phyloP scores from a whole-genome alignment of 2,113 vertebrate genomes.

The Leucoraja erinaceus region DNA sequence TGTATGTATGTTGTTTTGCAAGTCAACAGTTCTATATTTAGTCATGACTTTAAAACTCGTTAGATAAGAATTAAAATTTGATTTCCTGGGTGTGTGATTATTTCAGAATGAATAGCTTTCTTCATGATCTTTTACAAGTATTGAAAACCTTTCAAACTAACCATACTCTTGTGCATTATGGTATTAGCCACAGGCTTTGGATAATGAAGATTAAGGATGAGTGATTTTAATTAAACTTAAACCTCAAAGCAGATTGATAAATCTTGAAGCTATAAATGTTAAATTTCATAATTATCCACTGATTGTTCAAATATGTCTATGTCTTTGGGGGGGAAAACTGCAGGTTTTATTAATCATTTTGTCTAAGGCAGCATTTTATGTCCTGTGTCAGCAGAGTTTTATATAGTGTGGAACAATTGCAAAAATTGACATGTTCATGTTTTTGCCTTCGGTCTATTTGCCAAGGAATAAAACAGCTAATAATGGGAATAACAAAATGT shows the following conservation, averaged over 20 bases:
- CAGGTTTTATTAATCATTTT: not conserved
- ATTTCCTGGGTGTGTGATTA: not conserved
- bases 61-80: not conserved
- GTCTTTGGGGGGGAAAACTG: not conserved
- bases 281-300: not conserved
- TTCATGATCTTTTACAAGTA: not conserved
- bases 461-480: not conserved
- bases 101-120: not conserved
- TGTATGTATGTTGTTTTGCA: not conserved
- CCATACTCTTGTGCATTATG: not conserved
- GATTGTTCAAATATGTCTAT: not conserved
- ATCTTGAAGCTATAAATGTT: not conserved
- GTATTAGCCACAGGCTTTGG: not conserved
- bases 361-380: not conserved
- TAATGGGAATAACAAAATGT: not conserved
- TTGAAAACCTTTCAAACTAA: not conserved
- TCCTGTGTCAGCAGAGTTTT: not conserved
- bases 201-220: not conserved
- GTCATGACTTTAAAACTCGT: not conserved
- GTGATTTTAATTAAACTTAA: constrained; percentile 7
- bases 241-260: not conserved
- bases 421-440: not conserved
- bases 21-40: not conserved
- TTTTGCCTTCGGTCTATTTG: not conserved
- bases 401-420: not conserved